These are phyloP conservation scores for Microtus oregoni DNA, from an alignment of 2,113 vertebrate genomes.

Conservation along the genomic window DNA sequence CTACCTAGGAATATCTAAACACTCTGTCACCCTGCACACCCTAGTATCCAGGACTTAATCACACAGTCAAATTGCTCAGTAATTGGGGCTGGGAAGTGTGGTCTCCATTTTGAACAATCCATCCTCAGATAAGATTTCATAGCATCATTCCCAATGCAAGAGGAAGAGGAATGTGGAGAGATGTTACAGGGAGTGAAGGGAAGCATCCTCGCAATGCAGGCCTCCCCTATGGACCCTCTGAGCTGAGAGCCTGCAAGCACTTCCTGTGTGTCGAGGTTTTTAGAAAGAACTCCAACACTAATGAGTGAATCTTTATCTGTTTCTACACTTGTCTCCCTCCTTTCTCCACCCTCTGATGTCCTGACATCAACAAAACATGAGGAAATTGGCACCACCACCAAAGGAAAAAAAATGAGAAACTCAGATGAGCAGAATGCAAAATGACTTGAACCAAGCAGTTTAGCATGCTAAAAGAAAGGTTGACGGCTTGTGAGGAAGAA, in stretches of 20 bases:
- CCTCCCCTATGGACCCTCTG: background rate
- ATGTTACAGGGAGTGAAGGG: background rate
- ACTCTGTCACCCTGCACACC: background rate
- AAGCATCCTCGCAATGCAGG: background rate
- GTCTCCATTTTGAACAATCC: background rate
- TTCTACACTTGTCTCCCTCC: background rate
- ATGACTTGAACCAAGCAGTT: background rate
- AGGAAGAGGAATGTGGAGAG: background rate
- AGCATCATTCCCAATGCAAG: background rate
- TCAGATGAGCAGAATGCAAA: background rate
- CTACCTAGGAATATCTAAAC: background rate
- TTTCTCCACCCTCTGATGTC: background rate
- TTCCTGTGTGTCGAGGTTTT: background rate
- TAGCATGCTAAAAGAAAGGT: background rate
- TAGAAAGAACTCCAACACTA: background rate
- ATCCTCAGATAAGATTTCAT: background rate
- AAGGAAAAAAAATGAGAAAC: background rate
- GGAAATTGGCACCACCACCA: background rate
- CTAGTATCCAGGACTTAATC: background rate
- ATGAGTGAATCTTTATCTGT: background rate
- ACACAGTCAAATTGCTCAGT: background rate
- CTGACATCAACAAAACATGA: background rate
- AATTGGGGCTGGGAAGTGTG: background rate
- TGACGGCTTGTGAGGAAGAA: background rate
- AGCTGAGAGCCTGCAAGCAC: background rate